Evolutionary conservation across 2,797 vertebrate genomes (phyloP), one percentile per base, ranked within the genome.

Genomic region (Coendou prehensilis): DNA sequence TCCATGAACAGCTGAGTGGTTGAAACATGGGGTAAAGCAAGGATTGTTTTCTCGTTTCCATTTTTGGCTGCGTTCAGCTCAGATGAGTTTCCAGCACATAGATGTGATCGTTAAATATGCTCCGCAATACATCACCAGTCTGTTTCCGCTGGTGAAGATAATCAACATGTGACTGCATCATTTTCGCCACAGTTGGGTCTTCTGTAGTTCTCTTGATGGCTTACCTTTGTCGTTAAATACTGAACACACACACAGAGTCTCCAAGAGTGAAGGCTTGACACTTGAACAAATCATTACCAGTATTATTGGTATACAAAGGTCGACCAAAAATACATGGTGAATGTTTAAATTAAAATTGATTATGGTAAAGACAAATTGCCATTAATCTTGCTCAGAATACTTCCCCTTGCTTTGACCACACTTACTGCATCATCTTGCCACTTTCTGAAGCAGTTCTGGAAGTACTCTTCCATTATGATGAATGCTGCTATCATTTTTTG

Each of bases 171-270:
- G 79, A 87, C 22, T 11, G 56, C 26, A 41, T 79, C 37, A 71
- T 14, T 71, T 93, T 87, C 47, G 69, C 41, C 33, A 41, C 13
- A 93, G 37, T 47, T 67, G 26, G 28, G 6, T 78, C 26, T 93
- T 83, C 33, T 82, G 87, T 83, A 71, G 78, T 78, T 71, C 82
- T 52, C 18, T 9, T 63, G 30, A 69, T 50, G 61, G 57, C 23
- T 94, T 85, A 73, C 73, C 59, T 81, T 89, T 57, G 61, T 93
- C 28, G 52, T 37, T 50, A 84, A 84, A 57, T 50, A 93, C 26
- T n/a, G 9, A 79, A 33, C 76, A 80, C 26, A 80, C 26, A 82
- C 37, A 57, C 33, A 59, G 20, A 81, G 10, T 41, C 14, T 89
- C 71, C 30, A 86, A 95, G 59, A 13, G 20, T 81, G 30, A 17